phyloP scores from a whole-genome alignment of 1,140 invertebrate genomes.

The Apolygus lucorum region DNA sequence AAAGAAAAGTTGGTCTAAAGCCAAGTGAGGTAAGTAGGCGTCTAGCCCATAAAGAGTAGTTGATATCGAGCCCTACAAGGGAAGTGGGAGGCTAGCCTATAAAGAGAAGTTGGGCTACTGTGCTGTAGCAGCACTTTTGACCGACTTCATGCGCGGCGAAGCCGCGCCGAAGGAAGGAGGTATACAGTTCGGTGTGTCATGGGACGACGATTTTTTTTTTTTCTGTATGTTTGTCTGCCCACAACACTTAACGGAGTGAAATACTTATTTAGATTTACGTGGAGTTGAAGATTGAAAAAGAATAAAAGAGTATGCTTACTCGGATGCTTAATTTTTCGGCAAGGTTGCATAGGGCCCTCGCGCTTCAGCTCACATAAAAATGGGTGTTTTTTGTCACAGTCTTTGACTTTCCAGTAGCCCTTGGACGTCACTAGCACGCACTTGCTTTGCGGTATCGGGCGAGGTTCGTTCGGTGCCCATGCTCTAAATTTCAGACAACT shows the following conservation, averaged over 20 bases:
- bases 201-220: no score
- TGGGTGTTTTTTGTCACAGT: constrained; percentile 44
- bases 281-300: background rate
- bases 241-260: background rate
- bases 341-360: constrained; percentile 9
- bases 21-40: no score
- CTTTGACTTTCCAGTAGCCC: constrained; percentile 46
- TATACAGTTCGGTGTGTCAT: no score
- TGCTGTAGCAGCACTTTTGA: no score
- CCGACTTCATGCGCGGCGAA: no score
- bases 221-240: background rate
- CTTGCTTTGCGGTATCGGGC: constrained; percentile 38
- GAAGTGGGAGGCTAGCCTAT: no score
- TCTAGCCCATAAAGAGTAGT: no score
- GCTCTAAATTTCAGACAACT: constrained; percentile 51
- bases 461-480: constrained; percentile 55
- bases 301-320: background rate
- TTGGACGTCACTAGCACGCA: constrained; percentile 48
- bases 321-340: background rate
- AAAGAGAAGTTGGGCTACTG: no score
- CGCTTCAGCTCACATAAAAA: constrained; percentile 50
- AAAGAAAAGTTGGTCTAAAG: no score
- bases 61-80: no score
- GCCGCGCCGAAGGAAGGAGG: no score
- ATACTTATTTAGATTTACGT: background rate